A percentile compares a stretch with the other conserved stretches of the same genome.
These are phyloP conservation scores for Burhinus oedicnemus DNA, from an alignment of 2,113 vertebrate genomes.

Conservation along the genomic window DNA sequence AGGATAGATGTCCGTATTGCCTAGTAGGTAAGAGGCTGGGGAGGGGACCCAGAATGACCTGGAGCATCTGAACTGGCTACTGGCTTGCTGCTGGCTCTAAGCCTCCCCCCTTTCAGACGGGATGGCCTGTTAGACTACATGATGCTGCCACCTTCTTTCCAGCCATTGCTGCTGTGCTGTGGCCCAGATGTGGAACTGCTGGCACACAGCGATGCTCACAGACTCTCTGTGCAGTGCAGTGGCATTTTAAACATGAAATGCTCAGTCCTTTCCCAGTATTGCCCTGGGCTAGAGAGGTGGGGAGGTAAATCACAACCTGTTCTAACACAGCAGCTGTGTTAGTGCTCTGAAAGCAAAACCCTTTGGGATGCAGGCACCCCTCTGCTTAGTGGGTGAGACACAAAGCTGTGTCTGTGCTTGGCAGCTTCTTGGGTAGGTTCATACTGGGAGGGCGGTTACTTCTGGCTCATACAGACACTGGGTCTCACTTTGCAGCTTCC, in stretches of 20 bases:
- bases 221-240: background rate
- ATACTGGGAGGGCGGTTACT: background rate
- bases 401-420: background rate
- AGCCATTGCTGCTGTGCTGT: background rate
- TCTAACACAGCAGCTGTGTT: background rate
- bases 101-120: background rate
- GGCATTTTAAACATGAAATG: background rate
- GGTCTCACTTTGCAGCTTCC: background rate
- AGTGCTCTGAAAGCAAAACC: background rate
- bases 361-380: background rate
- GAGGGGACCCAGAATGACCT: background rate
- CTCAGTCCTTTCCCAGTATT: background rate
- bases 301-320: background rate
- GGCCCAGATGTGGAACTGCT: background rate
- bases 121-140: background rate
- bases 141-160: background rate
- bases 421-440: background rate
- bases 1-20: background rate
- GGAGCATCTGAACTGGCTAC: background rate
- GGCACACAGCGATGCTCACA: background rate
- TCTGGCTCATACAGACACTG: background rate
- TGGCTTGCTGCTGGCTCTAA: background rate
- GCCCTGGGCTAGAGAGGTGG: background rate
- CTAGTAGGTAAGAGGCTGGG: background rate
- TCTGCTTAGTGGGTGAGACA: background rate